phyloP scores from a whole-genome alignment of 1,140 invertebrate species.

The Harpegnathos saltator region DNA sequence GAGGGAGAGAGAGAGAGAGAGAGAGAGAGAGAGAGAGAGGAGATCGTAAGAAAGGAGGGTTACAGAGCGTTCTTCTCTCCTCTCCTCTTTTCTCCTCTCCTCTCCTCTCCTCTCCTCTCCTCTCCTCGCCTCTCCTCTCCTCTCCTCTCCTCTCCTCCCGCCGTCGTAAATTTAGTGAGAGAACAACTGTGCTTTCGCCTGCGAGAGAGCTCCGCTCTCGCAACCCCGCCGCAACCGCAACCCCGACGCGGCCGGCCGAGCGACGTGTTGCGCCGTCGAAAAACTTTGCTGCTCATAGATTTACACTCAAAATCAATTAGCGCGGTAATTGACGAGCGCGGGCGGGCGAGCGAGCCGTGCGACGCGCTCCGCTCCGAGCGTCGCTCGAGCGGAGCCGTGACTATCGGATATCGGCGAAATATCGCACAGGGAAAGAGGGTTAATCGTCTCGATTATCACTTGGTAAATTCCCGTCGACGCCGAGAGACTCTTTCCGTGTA shows the following conservation, averaged over 20 bases:
- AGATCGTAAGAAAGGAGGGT: conserved; percentile 55
- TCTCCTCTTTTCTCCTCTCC: too few species aligned
- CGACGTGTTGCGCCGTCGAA: conserved; percentile 52
- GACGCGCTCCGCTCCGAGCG: conserved; percentile 31
- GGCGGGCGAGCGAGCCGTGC: conserved; percentile 40
- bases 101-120: too few species aligned
- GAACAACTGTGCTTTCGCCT: conserved; percentile 75
- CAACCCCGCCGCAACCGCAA: conserved; percentile 64
- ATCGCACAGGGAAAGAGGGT: neutral
- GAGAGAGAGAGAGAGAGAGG: too few species aligned
- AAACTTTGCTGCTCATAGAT: conserved; percentile 76
- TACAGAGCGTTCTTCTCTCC: neutral
- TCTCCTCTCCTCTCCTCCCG: too few species aligned
- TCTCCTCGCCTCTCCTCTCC: too few species aligned
- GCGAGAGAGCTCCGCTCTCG: conserved; percentile 23
- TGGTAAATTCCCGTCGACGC: neutral
- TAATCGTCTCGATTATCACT: neutral
- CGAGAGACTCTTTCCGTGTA: neutral
- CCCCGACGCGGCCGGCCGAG: conserved; percentile 17
- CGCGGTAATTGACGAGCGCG: conserved; percentile 69
- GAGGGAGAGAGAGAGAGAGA: too few species aligned
- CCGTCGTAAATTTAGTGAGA: conserved; percentile 77
- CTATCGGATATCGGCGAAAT: neutral
- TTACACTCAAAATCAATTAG: conserved; percentile 83
- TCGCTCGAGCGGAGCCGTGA: conserved; percentile 63